These are phyloP conservation scores for Diachrysia chrysitis DNA, from an alignment of 2,888 invertebrate species.

Conservation along the genomic window DNA sequence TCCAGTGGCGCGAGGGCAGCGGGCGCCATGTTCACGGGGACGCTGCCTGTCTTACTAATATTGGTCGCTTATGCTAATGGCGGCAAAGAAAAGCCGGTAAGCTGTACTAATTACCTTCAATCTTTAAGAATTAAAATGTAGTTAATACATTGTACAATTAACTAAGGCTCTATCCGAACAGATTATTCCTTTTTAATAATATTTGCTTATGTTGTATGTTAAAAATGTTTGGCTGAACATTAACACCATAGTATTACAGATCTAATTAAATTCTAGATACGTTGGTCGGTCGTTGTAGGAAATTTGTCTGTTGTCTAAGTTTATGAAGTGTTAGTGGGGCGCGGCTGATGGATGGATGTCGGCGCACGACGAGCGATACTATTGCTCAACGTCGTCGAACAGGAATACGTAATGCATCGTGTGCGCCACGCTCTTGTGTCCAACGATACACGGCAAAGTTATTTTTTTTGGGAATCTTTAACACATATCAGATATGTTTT, in stretches of 20 bases:
- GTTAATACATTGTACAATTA: background rate
- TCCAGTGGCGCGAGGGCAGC: constrained; percentile 61
- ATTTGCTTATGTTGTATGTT: too few relatives aligned
- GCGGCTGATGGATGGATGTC: constrained; percentile 77
- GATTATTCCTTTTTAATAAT: too few relatives aligned
- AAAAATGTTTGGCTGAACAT: background rate
- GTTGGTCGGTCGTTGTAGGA: constrained; percentile 43
- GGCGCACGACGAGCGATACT: constrained; percentile 67
- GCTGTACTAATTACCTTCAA: constrained; percentile 39
- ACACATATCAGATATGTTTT: background rate
- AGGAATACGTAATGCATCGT: constrained; percentile 76
- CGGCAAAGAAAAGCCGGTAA: constrained; percentile 80
- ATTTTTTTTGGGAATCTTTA: background rate
- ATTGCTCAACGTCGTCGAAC: constrained; percentile 81
- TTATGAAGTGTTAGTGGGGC: constrained; percentile 71
- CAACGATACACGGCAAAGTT: constrained; percentile 61
- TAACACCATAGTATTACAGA: background rate
- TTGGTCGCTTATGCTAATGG: constrained; percentile 67
- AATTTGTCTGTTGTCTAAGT: constrained; percentile 72
- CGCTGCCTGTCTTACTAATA: constrained; percentile 70
- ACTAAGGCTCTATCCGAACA: too few relatives aligned
- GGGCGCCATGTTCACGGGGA: constrained; percentile 75
- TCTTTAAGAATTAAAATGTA: background rate
- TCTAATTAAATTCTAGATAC: background rate
- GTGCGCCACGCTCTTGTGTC: constrained; percentile 52